Evolutionary conservation across 2,113 vertebrate genomes (phyloP), one percentile per base, ranked within the genome.

Genomic region (Paradoxurus hermaphroditus): DNA sequence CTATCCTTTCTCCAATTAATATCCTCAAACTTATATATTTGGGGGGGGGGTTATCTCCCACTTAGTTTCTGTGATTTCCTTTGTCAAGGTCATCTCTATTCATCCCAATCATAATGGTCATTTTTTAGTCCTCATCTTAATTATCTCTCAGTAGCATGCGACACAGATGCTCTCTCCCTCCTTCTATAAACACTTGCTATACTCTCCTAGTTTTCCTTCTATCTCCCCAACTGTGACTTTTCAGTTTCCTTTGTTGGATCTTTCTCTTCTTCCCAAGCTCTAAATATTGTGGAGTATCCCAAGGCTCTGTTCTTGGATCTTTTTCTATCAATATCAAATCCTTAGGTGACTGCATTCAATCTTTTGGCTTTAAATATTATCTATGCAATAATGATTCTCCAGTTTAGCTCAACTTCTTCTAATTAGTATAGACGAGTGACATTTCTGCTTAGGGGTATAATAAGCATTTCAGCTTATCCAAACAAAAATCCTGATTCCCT

Each of bases 211-310:
- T 72, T 92, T 92, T 86, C 77, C 63, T 89, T 79, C 16, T 73
- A 49, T 44, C 84, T 96, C 53, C 88, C 31, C 36, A 96, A 97
- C 14, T 94, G 34, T 27, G 77, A 14, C 83, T 92, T 79, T 79
- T 49, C 46, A 88, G 53, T 73, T 85, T 39, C 36, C 56, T 94
- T 85, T 92, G 36, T 73, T 89, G 44, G 27, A 49, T 73, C 63
- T 27, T 92, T 34, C 81, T 70, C 72, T 83, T 84, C 49, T 88
- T 90, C 63, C 41, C 53, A 79, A 87, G 21, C 53, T 89, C 70
- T 89, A 84, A 92, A 89, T 67, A 87, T 34, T 94, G 36, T 25
- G 18, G 6, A 65, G 25, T 67, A 79, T 11, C 25, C 8, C 83
- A 97, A 72, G 25, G 31, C 19, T 95, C 82, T 88, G 78, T 87